These are phyloP conservation scores for Amphimallon solstitiale DNA, from an alignment of 2,888 invertebrate species.

Conservation along the genomic window DNA sequence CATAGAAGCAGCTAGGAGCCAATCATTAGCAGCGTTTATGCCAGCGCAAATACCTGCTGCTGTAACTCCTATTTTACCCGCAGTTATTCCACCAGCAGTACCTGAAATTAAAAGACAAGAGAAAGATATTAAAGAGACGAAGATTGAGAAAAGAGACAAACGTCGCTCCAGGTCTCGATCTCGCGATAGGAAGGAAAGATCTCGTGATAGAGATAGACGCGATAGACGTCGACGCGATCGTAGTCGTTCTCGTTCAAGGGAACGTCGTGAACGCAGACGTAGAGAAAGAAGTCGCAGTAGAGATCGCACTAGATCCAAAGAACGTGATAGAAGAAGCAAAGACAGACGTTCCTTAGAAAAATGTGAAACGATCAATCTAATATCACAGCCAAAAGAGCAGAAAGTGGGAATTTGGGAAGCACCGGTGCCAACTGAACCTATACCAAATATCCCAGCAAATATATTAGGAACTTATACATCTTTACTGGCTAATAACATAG, in stretches of 20 bases:
- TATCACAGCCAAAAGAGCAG: constrained; percentile 31
- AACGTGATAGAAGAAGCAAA: constrained; percentile 59
- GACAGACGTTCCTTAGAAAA: constrained; percentile 31
- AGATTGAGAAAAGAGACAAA: constrained; percentile 64
- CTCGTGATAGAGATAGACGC: constrained; percentile 55
- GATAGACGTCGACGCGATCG: constrained; percentile 60
- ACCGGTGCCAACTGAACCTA: constrained; percentile 41
- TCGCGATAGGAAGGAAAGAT: constrained; percentile 55
- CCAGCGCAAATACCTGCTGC: constrained; percentile 47
- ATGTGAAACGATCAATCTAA: constrained; percentile 10
- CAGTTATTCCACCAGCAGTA: constrained; percentile 50
- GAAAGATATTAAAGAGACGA: constrained; percentile 55
- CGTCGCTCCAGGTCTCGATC: constrained; percentile 62
- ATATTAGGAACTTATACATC: constrained; percentile 15
- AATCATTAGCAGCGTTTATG: constrained; percentile 73
- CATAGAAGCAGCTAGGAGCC: constrained; percentile 88
- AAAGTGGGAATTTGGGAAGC: constrained; percentile 48
- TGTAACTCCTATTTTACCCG: constrained; percentile 38
- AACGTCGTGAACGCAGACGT: constrained; percentile 69
- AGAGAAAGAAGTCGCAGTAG: constrained; percentile 69
- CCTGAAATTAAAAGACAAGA: constrained; percentile 59
- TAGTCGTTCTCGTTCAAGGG: constrained; percentile 60
- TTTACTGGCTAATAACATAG: constrained; percentile 27
- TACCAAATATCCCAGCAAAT: constrained; percentile 42
- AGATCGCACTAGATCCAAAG: constrained; percentile 66